Conservation (phyloP, 2,113 vertebrate species). For the Fregetta grallaria region DNA sequence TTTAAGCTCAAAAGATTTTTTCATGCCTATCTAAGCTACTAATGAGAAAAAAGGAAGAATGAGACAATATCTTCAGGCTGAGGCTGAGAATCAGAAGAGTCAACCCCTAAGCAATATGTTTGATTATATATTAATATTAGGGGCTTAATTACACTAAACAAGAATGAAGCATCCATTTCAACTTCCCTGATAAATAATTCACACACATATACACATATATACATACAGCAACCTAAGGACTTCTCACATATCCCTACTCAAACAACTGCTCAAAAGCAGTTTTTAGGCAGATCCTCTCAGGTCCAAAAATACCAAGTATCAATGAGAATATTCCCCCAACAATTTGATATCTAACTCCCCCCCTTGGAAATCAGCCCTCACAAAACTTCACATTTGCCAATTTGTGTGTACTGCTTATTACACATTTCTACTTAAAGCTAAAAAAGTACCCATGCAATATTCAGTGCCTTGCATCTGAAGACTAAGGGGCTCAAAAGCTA, state of each 20-base stretch:
- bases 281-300: neutral
- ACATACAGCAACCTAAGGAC: neutral
- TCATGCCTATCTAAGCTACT: slow-evolving; percentile 60
- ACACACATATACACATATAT: neutral
- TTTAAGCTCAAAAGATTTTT: slow-evolving; percentile 63
- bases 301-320: neutral
- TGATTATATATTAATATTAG: slow-evolving; percentile 63
- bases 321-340: neutral
- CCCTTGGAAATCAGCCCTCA: neutral
- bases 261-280: neutral
- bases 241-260: neutral
- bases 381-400: neutral
- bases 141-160: slow-evolving; percentile 45
- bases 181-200: slow-evolving; percentile 34
- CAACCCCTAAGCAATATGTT: slow-evolving; percentile 54
- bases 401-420: neutral
- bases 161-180: slow-evolving; percentile 35
- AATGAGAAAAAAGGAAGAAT: slow-evolving; percentile 46
- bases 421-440: neutral
- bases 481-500: neutral
- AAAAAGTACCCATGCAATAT: neutral
- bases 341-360: neutral
- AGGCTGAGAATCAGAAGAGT: slow-evolving; percentile 34
- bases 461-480: neutral
- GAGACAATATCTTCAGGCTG: slow-evolving; percentile 37